These are phyloP conservation scores for Exocentrus adspersus DNA, from an alignment of 2,888 invertebrate species.

Conservation along the genomic window DNA sequence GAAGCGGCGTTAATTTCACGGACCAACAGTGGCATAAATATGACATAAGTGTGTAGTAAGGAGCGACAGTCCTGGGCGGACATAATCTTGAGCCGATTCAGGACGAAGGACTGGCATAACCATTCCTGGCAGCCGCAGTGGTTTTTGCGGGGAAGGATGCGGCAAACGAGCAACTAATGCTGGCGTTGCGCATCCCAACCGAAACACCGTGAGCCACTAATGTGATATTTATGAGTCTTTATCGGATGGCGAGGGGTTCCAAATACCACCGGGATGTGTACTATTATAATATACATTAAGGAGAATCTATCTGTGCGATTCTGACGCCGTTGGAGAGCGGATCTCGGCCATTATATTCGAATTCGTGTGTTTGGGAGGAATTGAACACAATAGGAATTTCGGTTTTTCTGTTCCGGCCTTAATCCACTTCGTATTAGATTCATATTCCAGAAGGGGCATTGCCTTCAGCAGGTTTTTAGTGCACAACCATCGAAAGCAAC, in stretches of 20 bases:
- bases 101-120: conserved; percentile 51
- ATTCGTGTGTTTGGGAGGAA: conserved; percentile 6
- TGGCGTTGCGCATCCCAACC: conserved; percentile 57
- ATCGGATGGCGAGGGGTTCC: conserved; percentile 55
- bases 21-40: conserved; percentile 42
- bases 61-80: conserved; percentile 39
- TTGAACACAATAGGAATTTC: conserved; percentile 9
- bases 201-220: conserved; percentile 59
- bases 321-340: conserved; percentile 6
- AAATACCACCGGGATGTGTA: conserved; percentile 51
- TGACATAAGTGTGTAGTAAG: conserved; percentile 49
- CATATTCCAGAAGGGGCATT: too few species aligned
- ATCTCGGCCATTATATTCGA: conserved; percentile 10
- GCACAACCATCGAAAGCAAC: too few species aligned
- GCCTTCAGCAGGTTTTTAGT: too few species aligned
- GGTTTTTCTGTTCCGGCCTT: neutral
- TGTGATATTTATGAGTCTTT: conserved; percentile 62
- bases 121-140: conserved; percentile 52
- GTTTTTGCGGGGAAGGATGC: conserved; percentile 58
- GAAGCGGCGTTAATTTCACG: conserved; percentile 17
- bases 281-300: conserved; percentile 55
- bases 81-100: conserved; percentile 42
- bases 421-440: conserved; percentile 6
- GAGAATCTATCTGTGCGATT: conserved; percentile 36
- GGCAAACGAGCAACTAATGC: conserved; percentile 62